Evolutionary conservation across 2,797 vertebrate species (phyloP), one percentile per base, ranked within the genome.

Genomic region (Micrastur ruficollis): DNA sequence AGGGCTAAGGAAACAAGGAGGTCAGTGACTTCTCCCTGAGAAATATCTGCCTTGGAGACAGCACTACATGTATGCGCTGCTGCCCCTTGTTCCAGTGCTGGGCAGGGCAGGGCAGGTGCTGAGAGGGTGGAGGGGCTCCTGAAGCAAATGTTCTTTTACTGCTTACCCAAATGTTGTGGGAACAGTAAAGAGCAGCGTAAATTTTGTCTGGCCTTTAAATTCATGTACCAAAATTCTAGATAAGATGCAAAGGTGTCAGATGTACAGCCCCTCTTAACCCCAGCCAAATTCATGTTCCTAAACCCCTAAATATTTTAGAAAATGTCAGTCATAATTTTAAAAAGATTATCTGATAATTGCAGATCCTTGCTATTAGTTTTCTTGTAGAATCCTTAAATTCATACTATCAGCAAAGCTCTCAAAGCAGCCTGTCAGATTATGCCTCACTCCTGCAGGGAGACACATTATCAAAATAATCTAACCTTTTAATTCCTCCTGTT

Each of bases 401-500:
- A 63, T 15, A 76, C 40, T 27, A 58, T 34, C 80, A 90, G 82
- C 86, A 89, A 75, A 94, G 72, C 81, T 76, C 79, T 86, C 50
- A 44, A 31, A 86, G 89, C 76, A 78, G 72, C 65, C 88, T 82
- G 71, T 79, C 85, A 85, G 56, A 16, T 90, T 86, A 58, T 49
- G 32, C 78, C 83, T 94, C 70, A 11, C 38, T 92, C 85, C 83
- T 88, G 84, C 83, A 70, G 88, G 40, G 72, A 89, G 46, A 44
- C 19, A 23, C 2, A 0, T 44, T 71, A 72, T 55, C 81, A 52
- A 81, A 92, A 89, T 34, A 89, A 94, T 53, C 94, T 86, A 89
- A 70, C 79, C 79, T 95, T 95, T 95, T 89, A 86, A 93, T 95
- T 87, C 78, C 52, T 89, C 62, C 72, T 49, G 40, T 46, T 95